Evolutionary conservation across 2,113 vertebrate species (phyloP).

Genomic region (pig (Sus scrofa)): T2T-Sscrofa CM000812.6:149657001-149657500

Average conservation of each 20-base stretch:
- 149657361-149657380: neutral
- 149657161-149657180: neutral
- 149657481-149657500: neutral
- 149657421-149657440: neutral
- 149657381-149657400: neutral
- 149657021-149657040: neutral
- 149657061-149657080: neutral
- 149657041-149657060: neutral
- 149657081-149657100: neutral
- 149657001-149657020: rapidly evolving
- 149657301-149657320: neutral
- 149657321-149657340: rapidly evolving
- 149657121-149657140: neutral
- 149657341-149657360: neutral
- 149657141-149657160: neutral
- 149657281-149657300: neutral
- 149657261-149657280: neutral
- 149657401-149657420: neutral
- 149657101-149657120: neutral
- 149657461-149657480: neutral
- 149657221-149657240: neutral
- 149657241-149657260: neutral
- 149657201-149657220: neutral
- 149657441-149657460: neutral
- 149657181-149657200: neutral